Evolutionary conservation across 1,140 invertebrate genomes (phyloP), one percentile per base, ranked within the genome.

Genomic region (Lepidostoma basale): DNA sequence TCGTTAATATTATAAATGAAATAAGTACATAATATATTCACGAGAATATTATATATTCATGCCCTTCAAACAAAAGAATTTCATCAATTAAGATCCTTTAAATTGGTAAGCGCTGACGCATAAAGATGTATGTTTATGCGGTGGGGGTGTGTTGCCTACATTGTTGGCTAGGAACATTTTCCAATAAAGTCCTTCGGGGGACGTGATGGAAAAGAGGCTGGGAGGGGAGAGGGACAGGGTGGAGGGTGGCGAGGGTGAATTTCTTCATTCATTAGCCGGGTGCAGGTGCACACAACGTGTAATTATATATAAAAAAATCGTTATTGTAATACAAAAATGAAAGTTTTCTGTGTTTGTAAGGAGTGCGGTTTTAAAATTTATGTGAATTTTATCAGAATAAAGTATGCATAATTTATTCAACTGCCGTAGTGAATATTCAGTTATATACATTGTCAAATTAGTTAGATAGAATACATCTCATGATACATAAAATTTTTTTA

Each of bases 221-320:
- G 62, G 16, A 62, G 45, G 28, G 33, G n/a, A 26, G 36, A 28
- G 58, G 69, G 68, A 47, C n/a, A n/a, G 62, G 12, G 30, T 10
- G 44, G 62, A 39, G 23, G 56, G n/a, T 40, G 16, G 20, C 28
- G 56, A 47, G 28, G 49, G 62, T 28, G 65, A 58, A 68, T 72
- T 68, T 72, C 70, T 72, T 72, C 70, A 72, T 72, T 72, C 70
- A 72, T 72, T 72, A 72, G 66, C 66, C 40, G 30, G 62, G 62
- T 36, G 45, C 62, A 65, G 62, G 49, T 54, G 62, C 47, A 39
- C 30, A 26, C 12, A 65, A 65, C 62, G 54, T 22, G 33, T 59
- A 36, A 59, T 59, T 40, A 59, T 54, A 54, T 54, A n/a, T 54
- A 54, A 28, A 52, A 28, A 49, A 49, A n/a, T n/a, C 9, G 6